phyloP scores from a whole-genome alignment of 2,113 vertebrate species.

The Neodontobutis hainanensis region DNA sequence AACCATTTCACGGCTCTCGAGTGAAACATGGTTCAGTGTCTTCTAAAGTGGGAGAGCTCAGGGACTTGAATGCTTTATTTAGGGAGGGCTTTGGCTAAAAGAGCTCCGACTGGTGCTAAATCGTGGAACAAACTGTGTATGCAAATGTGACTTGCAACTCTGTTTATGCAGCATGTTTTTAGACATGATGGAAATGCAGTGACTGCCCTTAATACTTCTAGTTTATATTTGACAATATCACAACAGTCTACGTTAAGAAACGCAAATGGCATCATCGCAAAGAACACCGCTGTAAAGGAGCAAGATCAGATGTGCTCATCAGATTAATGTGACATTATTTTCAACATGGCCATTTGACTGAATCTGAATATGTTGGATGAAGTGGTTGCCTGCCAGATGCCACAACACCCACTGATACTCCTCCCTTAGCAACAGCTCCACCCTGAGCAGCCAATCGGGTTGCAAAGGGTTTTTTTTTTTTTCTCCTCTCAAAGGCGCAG shows the following conservation, averaged over 20 bases:
- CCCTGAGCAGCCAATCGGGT: constrained; percentile 62
- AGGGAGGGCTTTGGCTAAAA: constrained; percentile 27
- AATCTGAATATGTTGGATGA: constrained; percentile 15
- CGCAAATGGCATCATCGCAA: neutral
- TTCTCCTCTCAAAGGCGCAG: constrained; percentile 31
- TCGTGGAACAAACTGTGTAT: neutral
- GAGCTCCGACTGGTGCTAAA: constrained; percentile 2
- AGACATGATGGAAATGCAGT: too few species aligned
- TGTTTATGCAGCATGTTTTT: neutral
- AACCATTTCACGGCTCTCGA: too few species aligned
- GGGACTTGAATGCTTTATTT: constrained; percentile 18
- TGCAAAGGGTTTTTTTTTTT: neutral
- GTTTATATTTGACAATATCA: too few species aligned
- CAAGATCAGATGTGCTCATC: neutral
- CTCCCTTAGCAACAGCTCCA: constrained; percentile 75
- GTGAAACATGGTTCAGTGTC: too few species aligned
- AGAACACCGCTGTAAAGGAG: neutral
- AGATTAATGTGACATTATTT: neutral
- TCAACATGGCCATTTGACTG: neutral
- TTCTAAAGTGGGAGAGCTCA: neutral
- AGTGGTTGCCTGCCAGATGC: constrained; percentile 7
- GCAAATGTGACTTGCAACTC: neutral
- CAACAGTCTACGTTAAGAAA: neutral
- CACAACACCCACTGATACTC: constrained; percentile 36
- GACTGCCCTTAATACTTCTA: too few species aligned